Evolutionary conservation across 2,888 invertebrate genomes (phyloP).

Genomic region (Sericinus montela): DNA sequence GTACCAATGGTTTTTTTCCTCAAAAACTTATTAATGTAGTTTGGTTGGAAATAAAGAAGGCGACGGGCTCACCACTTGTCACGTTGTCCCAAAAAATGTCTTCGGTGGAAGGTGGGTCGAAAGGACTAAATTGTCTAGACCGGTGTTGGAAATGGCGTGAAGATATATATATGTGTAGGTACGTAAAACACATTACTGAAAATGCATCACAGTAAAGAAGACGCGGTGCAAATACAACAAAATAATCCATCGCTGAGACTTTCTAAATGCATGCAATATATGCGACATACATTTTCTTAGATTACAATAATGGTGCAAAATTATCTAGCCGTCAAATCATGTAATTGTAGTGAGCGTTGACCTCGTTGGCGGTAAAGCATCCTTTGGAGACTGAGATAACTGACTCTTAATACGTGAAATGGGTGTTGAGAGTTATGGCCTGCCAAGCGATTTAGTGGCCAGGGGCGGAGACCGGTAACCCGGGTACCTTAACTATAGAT

Average conservation of each 20-base stretch:
- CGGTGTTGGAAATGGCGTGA: no score
- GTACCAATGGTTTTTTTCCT: no score
- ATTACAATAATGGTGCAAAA: constrained; percentile 54
- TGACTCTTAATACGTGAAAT: constrained; percentile 9
- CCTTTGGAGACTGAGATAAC: constrained; percentile 11
- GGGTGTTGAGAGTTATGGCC: constrained; percentile 10
- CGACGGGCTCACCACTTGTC: no score
- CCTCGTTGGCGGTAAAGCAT: constrained; percentile 9
- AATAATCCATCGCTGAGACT: constrained; percentile 21
- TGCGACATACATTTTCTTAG: constrained; percentile 37
- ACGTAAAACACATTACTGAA: no score
- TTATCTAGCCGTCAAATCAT: constrained; percentile 50
- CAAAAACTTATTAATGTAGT: no score
- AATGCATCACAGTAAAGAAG: no score
- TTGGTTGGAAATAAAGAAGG: no score
- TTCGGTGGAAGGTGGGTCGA: no score
- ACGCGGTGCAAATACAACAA: no score
- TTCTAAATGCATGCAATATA: constrained; percentile 35
- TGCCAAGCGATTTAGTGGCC: not conserved
- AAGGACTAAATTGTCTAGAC: no score
- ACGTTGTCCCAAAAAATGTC: no score
- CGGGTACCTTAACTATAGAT: not conserved
- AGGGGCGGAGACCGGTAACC: constrained; percentile 8
- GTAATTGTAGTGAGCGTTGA: constrained; percentile 42
- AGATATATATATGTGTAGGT: no score